Percentiles rank a stretch among this genome's conserved stretches.
phyloP scores from a whole-genome alignment of 2,888 invertebrate species.

The Digitonthophagus gazella region DNA sequence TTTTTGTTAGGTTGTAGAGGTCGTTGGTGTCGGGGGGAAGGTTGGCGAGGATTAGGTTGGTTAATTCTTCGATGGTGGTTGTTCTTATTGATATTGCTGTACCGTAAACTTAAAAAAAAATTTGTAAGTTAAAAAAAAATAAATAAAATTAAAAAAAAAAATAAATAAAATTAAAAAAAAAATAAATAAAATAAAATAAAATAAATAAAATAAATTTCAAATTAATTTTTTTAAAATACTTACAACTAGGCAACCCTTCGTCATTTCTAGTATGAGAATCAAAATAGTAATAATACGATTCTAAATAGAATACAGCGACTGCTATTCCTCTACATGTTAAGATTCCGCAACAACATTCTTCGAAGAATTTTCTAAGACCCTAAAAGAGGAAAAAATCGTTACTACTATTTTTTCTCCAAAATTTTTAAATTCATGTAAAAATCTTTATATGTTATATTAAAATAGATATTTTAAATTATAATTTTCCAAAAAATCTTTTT shows the following conservation, averaged over 20 bases:
- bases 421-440: too few species aligned
- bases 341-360: constrained; percentile 51
- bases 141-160: too few species aligned
- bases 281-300: constrained; percentile 54
- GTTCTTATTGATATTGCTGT: constrained; percentile 50
- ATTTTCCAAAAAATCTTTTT: too few species aligned
- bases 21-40: constrained; percentile 40
- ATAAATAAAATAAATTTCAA: background rate
- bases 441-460: too few species aligned
- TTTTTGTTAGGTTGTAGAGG: constrained; percentile 44
- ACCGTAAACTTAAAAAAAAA: constrained; percentile 44
- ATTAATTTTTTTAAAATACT: constrained; percentile 26
- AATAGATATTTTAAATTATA: too few species aligned
- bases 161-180: too few species aligned
- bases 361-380: constrained; percentile 50
- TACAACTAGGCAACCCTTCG: constrained; percentile 51
- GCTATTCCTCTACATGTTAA: constrained; percentile 59
- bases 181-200: too few species aligned
- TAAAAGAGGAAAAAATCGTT: constrained; percentile 23
- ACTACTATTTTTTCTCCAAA: too few species aligned
- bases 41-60: constrained; percentile 45
- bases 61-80: constrained; percentile 42
- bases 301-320: constrained; percentile 57
- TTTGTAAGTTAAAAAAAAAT: too few species aligned
- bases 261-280: constrained; percentile 62